Evolutionary conservation across 1,140 invertebrate species (phyloP).

Genomic region (Apis cerana): DNA sequence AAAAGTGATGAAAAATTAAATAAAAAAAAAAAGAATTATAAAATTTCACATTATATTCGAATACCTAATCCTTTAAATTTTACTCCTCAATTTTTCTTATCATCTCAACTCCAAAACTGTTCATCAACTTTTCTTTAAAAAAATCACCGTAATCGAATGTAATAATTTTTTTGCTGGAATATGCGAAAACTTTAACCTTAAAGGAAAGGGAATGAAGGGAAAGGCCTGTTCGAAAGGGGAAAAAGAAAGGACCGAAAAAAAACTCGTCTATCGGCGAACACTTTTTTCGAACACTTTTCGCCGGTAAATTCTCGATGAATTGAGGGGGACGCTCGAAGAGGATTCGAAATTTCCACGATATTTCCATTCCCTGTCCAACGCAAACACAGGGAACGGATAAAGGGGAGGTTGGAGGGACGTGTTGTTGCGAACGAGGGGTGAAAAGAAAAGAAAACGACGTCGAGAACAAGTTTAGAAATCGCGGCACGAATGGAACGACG

Average conservation of each 20-base stretch:
- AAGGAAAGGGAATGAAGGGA: neutral
- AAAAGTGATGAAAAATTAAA: too few species aligned
- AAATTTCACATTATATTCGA: too few species aligned
- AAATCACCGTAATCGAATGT: neutral
- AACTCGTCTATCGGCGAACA: neutral
- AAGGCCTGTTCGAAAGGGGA: neutral
- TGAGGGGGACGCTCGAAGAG: too few species aligned
- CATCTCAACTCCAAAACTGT: neutral
- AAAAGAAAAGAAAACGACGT: neutral
- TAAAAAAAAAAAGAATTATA: too few species aligned
- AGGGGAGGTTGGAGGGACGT: neutral
- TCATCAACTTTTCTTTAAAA: neutral
- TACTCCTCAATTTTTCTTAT: neutral
- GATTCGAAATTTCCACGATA: neutral
- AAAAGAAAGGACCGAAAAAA: neutral
- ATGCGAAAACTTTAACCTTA: neutral
- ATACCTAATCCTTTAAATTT: too few species aligned
- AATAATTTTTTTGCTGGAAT: neutral
- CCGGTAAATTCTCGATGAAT: neutral
- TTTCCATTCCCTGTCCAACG: neutral
- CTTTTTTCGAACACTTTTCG: neutral
- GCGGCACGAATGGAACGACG: neutral
- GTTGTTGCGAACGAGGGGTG: neutral
- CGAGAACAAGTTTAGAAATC: neutral
- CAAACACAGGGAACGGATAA: neutral